Percentiles rank a stretch among this genome's conserved stretches.
Conservation (phyloP, 2,113 vertebrate genomes). For the Eptatretus burgeri region DNA sequence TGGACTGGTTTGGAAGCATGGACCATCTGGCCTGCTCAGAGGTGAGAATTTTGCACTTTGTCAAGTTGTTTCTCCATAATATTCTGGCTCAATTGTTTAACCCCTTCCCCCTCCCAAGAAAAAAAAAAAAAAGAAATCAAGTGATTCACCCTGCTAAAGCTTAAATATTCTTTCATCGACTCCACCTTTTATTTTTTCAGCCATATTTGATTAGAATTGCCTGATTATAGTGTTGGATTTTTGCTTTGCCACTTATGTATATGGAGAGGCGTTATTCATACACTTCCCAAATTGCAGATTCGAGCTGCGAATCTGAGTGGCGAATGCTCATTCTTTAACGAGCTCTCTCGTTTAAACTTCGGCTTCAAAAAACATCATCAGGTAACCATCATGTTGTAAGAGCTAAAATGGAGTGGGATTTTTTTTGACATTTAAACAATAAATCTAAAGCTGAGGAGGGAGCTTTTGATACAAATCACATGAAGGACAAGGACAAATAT, state of each 20-base stretch:
- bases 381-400: constrained; percentile 20
- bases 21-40: constrained; percentile 78
- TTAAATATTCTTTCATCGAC: too few relatives aligned
- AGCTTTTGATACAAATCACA: background rate
- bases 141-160: too few relatives aligned
- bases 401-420: background rate
- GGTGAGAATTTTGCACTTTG: constrained; percentile 20
- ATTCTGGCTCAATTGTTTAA: too few relatives aligned
- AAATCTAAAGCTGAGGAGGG: background rate
- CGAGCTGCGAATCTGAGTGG: constrained; percentile 82
- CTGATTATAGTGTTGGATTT: too few relatives aligned
- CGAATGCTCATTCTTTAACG: constrained; percentile 51
- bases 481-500: background rate
- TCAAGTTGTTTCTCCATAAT: background rate
- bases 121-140: too few relatives aligned
- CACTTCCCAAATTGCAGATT: constrained; percentile 22
- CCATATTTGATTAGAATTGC: too few relatives aligned
- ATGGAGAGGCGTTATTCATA: too few relatives aligned
- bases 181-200: too few relatives aligned
- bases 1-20: constrained; percentile 65
- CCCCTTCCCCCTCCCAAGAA: too few relatives aligned
- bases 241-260: too few relatives aligned
- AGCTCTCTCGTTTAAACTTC: constrained; percentile 44
- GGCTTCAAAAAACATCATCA: constrained; percentile 64
- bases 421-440: background rate